Conservation (phyloP, 2,797 vertebrate species). For the Sebastes paucispinis region DNA sequence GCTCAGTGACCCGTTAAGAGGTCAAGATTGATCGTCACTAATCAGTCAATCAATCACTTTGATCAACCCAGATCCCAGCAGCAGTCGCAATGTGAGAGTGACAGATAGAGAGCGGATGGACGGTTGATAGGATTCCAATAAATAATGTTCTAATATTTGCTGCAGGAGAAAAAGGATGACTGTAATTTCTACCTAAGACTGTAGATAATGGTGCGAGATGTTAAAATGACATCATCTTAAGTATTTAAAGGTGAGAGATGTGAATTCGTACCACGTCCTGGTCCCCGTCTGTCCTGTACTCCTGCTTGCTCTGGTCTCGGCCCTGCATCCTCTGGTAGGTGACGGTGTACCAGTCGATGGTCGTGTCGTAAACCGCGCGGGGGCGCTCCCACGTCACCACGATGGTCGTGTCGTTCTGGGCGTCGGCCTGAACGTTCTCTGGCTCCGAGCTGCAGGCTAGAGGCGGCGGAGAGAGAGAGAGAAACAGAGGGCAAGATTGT, state of each 20-base stretch:
- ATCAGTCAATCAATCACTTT: slow-evolving; percentile 2
- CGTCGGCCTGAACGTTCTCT: slow-evolving; percentile 92
- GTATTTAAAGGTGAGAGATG: too few species aligned
- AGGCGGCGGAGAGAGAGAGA: not conserved
- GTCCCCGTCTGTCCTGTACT: slow-evolving; percentile 96
- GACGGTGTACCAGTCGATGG: slow-evolving; percentile 94
- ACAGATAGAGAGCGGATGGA: not conserved
- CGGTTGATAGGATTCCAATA: not conserved
- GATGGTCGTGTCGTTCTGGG: slow-evolving; percentile 94
- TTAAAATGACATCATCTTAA: too few species aligned
- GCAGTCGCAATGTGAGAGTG: not conserved
- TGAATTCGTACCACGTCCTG: slow-evolving; percentile 89
- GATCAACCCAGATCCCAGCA: slow-evolving; percentile 12
- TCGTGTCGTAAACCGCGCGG: slow-evolving; percentile 89
- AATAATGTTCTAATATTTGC: not conserved
- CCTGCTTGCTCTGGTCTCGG: slow-evolving; percentile 85
- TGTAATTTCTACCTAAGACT: not conserved
- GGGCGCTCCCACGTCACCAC: slow-evolving; percentile 96
- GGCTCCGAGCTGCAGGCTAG: slow-evolving; percentile 95
- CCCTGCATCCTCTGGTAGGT: slow-evolving; percentile 92
- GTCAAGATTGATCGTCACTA: slow-evolving; percentile 16
- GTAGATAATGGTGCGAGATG: not conserved
- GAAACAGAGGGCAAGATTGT: too few species aligned
- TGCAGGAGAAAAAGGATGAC: not conserved
- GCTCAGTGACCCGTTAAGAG: slow-evolving; percentile 29